Percentiles rank a stretch among this genome's conserved stretches.
Evolutionary conservation across 2,888 invertebrate species (phyloP).

Genomic region (Phyto melanocephala): DNA sequence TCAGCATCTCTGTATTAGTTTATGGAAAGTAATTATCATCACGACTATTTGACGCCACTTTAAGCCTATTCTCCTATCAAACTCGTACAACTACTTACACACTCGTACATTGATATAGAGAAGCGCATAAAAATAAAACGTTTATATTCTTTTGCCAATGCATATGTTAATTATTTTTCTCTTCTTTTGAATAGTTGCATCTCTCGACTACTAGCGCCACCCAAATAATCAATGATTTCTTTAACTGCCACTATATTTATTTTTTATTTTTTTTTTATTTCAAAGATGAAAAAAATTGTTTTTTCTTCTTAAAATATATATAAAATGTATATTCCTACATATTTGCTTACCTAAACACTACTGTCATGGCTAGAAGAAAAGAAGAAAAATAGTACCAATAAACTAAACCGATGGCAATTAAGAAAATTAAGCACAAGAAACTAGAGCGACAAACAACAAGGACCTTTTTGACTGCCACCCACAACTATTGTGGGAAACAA

Average conservation of each 20-base stretch:
- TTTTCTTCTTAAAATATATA: conserved; percentile 9
- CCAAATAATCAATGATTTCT: conserved; percentile 58
- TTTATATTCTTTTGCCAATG: conserved; percentile 20
- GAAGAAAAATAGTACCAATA: conserved; percentile 50
- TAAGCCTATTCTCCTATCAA: conserved; percentile 31
- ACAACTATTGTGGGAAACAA: conserved; percentile 65
- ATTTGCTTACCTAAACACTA: conserved; percentile 6
- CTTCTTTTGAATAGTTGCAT: background rate
- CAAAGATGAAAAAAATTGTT: background rate
- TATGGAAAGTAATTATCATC: conserved; percentile 69
- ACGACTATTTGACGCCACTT: conserved; percentile 69
- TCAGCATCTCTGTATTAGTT: conserved; percentile 36
- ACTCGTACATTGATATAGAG: background rate
- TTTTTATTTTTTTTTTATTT: conserved; percentile 19
- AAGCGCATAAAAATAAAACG: conserved; percentile 24
- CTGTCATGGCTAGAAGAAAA: conserved; percentile 27
- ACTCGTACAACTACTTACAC: background rate
- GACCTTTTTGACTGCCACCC: conserved; percentile 65
- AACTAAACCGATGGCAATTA: conserved; percentile 63
- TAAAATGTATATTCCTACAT: background rate
- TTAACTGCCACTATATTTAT: conserved; percentile 55
- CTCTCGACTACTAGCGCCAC: conserved; percentile 53
- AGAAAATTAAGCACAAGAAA: conserved; percentile 64
- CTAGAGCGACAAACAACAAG: conserved; percentile 65
- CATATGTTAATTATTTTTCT: conserved; percentile 47